phyloP scores from a whole-genome alignment of 2,797 vertebrate species.

The Hydrophis major region DNA sequence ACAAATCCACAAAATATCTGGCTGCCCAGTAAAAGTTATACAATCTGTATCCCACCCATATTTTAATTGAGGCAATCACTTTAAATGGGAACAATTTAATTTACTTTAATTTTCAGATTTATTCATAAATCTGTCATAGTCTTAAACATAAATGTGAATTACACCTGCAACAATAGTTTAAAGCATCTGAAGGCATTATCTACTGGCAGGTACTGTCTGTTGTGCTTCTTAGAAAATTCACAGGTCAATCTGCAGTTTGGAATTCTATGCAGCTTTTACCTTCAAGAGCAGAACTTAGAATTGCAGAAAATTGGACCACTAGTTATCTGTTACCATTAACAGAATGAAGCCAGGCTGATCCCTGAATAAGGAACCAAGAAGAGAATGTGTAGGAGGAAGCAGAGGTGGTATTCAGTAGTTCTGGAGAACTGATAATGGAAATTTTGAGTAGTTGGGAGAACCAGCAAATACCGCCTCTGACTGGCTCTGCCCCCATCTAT shows the following conservation, averaged over 20 bases:
- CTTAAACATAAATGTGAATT: background rate
- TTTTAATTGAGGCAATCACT: background rate
- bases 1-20: background rate
- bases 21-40: background rate
- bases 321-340: background rate
- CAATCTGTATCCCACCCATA: background rate
- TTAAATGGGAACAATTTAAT: background rate
- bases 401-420: too few species aligned
- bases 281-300: background rate
- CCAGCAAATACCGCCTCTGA: too few species aligned
- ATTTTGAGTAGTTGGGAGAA: too few species aligned
- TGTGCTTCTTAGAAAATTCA: background rate
- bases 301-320: background rate
- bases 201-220: background rate
- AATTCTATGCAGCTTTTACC: background rate
- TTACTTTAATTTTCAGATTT: background rate
- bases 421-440: too few species aligned
- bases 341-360: background rate
- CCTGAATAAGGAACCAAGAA: background rate
- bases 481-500: too few species aligned
- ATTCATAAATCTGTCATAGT: background rate
- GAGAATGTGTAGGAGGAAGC: background rate
- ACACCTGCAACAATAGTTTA: background rate
- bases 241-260: background rate
- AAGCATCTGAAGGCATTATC: background rate